Evolutionary conservation across 2,797 vertebrate species (phyloP).

Genomic region (Tolypeutes matacus): DNA sequence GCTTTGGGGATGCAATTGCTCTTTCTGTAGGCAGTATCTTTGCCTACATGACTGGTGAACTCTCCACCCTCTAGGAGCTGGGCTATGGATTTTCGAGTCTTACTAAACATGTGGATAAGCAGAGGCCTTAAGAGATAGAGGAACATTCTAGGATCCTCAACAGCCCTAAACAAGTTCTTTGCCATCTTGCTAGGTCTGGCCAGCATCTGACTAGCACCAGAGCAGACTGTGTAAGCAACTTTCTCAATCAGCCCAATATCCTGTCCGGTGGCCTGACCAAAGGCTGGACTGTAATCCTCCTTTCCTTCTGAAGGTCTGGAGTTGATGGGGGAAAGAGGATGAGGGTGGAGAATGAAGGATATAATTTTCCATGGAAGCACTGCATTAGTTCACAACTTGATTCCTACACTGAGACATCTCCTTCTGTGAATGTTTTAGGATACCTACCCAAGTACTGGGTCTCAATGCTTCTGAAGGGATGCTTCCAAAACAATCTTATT

Average conservation of each 20-base stretch:
- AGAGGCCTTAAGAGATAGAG: conserved; percentile 1
- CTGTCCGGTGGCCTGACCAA: neutral
- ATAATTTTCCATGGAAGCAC: neutral
- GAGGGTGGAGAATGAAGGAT: neutral
- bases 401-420: neutral
- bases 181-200: neutral
- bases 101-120: neutral
- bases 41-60: neutral
- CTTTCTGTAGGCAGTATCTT: neutral
- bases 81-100: neutral
- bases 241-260: neutral
- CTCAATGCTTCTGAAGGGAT: neutral
- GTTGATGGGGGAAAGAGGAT: neutral
- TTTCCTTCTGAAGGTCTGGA: neutral
- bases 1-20: neutral
- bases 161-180: neutral
- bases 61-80: neutral
- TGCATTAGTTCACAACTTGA: neutral
- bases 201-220: neutral
- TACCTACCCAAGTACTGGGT: neutral
- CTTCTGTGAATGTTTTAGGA: conserved; percentile 4
- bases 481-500: neutral
- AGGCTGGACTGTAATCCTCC: neutral
- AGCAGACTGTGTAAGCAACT: neutral
- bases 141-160: neutral